Evolutionary conservation across 2,888 invertebrate species (phyloP), one percentile per base, ranked within the genome.

Genomic region (Pseudeuparius sepicola): DNA sequence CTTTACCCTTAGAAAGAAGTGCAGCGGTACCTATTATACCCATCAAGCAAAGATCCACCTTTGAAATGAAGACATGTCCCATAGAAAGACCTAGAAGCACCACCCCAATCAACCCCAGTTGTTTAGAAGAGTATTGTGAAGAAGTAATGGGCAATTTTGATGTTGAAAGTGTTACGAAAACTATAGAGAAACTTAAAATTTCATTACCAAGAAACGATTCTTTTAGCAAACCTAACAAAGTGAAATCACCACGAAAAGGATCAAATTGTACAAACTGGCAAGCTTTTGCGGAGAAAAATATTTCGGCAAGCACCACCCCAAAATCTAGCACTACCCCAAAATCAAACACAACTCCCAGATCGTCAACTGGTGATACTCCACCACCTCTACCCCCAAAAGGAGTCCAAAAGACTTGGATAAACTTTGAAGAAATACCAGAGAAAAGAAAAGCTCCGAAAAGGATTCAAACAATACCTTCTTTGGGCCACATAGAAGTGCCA

Each of bases 391-490:
- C 64, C 20, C 62, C 66, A 3, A 60, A 63, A 45, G 60, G 62
- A 30, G 47, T 51, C 46, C 49, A 60, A 43, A 59, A 63, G 34
- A 79, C 81, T 48, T 88, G 88, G 88, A 81, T 88, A 41, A 84
- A 86, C 59, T 87, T 87, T 56, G 83, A 84, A 55, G 86, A 87
- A 53, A 79, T 87, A 37, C 86, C 87, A 1, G 87, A 87, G 60
- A 73, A 78, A 45, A 68, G 84, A 34, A 83, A 84, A 61, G 75
- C 80, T 41, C 83, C 86, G 12, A 84, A 84, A 60, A 71, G 84
- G 44, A 86, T 87, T 49, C 85, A 85, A 55, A 83, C 84, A 12
- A 70, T 86, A 51, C 86, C 86, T 13, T 67, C 73, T 31, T 66
- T 70, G 44, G 67, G 57, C 29, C 64, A 56, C 40, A 61, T 57